phyloP scores from a whole-genome alignment of 2,888 invertebrate species.

The Nesidiocoris tenuis region DNA sequence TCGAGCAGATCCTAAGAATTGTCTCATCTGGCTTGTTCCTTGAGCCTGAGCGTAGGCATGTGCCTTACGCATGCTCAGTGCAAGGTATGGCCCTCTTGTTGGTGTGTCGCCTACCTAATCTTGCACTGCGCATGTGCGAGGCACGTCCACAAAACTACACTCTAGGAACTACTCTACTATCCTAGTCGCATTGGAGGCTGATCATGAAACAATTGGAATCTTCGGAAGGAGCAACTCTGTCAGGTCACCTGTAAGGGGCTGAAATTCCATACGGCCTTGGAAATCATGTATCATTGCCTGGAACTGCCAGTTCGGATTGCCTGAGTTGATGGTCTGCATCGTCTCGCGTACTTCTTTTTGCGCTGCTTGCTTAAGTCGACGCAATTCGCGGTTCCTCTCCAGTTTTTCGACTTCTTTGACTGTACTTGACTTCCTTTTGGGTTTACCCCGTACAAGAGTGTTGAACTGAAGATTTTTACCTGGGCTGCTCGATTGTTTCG shows the following conservation, averaged over 20 bases:
- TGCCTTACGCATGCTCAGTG: too few species aligned
- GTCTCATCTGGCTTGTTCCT: too few species aligned
- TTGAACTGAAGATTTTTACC: neutral
- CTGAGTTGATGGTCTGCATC: constrained; percentile 51
- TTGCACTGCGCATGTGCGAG: too few species aligned
- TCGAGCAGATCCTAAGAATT: too few species aligned
- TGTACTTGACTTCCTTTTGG: constrained; percentile 59
- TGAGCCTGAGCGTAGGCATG: too few species aligned
- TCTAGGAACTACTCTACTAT: too few species aligned
- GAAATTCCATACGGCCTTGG: constrained; percentile 77
- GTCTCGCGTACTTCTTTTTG: constrained; percentile 62
- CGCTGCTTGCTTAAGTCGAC: constrained; percentile 61
- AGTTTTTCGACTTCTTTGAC: constrained; percentile 60
- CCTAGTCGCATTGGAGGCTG: too few species aligned
- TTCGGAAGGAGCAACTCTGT: too few species aligned
- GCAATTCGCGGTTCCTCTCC: constrained; percentile 58
- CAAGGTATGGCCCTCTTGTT: too few species aligned
- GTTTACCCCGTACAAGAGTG: neutral
- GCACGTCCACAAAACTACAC: too few species aligned
- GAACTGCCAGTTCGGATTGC: constrained; percentile 51
- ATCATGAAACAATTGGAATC: too few species aligned
- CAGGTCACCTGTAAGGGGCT: constrained; percentile 79
- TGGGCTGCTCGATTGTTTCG: neutral
- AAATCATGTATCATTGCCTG: constrained; percentile 65
- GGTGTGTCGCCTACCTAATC: too few species aligned